Percentiles rank a stretch among this genome's conserved stretches.
These are phyloP conservation scores for Helicoverpa zea DNA, from an alignment of 1,140 invertebrate genomes.

Conservation along the genomic window DNA sequence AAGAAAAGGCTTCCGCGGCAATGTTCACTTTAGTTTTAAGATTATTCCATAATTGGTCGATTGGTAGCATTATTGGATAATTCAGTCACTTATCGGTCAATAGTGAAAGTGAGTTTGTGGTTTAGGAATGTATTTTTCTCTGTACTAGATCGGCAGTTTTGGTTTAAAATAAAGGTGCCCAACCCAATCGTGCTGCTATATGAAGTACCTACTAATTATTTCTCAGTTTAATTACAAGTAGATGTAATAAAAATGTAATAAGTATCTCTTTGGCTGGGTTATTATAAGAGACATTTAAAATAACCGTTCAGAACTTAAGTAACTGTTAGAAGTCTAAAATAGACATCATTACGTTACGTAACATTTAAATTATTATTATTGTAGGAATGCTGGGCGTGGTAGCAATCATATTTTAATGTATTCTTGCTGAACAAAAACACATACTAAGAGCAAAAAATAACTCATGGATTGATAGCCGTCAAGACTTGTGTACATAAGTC, in stretches of 20 bases:
- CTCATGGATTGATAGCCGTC: constrained; percentile 17
- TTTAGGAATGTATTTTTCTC: too few species aligned
- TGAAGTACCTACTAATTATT: too few species aligned
- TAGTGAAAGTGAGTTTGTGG: background rate
- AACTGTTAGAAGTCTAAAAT: background rate
- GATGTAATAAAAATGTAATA: too few species aligned
- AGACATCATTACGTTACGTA: constrained; percentile 9
- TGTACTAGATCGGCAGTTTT: too few species aligned
- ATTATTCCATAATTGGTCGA: background rate
- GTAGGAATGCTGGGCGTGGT: constrained; percentile 24
- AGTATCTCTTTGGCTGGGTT: too few species aligned
- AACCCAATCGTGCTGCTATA: too few species aligned
- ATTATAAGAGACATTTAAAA: too few species aligned
- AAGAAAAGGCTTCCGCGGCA: background rate
- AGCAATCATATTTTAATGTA: constrained; percentile 29
- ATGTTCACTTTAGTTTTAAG: background rate
- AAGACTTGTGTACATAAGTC: background rate
- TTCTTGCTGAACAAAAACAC: constrained; percentile 5
- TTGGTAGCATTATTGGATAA: background rate
- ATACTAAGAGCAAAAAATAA: constrained; percentile 13
- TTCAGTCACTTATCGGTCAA: background rate
- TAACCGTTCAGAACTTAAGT: background rate
- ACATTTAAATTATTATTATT: constrained; percentile 31
- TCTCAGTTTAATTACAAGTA: too few species aligned
- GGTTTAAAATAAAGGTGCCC: too few species aligned